Percentiles rank a stretch among this genome's conserved stretches.
phyloP scores from a whole-genome alignment of 2,888 invertebrate genomes.

The Anarsia innoxiella region DNA sequence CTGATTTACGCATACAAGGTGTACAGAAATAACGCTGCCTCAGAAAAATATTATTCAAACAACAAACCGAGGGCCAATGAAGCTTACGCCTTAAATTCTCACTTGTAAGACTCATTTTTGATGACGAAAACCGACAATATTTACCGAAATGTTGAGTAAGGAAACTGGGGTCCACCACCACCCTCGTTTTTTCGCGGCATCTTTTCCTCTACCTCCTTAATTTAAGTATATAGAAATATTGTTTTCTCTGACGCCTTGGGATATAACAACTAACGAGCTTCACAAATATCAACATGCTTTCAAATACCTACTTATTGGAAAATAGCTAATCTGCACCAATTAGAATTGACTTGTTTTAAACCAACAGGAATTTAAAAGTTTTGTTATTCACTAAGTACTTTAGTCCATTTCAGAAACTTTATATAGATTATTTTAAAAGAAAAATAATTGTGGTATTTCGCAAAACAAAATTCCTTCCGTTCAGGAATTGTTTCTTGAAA shows the following conservation, averaged over 20 bases:
- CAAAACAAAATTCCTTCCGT: too few species aligned
- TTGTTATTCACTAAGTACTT: too few species aligned
- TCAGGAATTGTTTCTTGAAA: too few species aligned
- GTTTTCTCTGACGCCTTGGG: conserved; percentile 60
- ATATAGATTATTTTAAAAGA: too few species aligned
- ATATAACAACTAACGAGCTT: conserved; percentile 45
- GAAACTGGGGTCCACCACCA: conserved; percentile 58
- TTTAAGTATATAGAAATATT: conserved; percentile 74
- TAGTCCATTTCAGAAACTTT: too few species aligned
- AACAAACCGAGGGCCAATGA: conserved; percentile 21
- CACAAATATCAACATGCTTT: conserved; percentile 23
- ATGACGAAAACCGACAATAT: conserved; percentile 41
- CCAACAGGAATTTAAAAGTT: too few species aligned
- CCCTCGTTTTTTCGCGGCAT: conserved; percentile 63
- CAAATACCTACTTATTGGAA: neutral
- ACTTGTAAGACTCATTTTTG: conserved; percentile 38
- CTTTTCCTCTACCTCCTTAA: conserved; percentile 63
- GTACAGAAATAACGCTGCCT: conserved; percentile 70
- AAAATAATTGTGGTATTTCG: too few species aligned
- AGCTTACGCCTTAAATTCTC: conserved; percentile 34
- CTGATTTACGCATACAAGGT: conserved; percentile 76
- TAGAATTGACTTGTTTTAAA: too few species aligned
- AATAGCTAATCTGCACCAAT: too few species aligned
- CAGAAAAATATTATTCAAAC: conserved; percentile 62
- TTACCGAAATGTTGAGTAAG: conserved; percentile 67